phyloP scores from a whole-genome alignment of 2,113 vertebrate genomes.

The Ceratotherium simum region DNA sequence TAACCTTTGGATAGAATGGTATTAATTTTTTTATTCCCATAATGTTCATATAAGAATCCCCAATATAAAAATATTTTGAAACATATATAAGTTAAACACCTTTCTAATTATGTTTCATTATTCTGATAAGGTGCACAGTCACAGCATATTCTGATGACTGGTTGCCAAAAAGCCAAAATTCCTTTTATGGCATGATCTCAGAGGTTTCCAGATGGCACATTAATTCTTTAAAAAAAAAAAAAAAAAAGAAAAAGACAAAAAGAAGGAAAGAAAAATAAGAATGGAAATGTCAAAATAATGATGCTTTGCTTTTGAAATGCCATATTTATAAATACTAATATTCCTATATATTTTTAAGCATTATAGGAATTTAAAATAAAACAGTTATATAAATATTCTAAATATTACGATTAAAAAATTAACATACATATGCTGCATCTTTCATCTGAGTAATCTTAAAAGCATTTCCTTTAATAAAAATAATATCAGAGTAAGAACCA shows the following conservation, averaged over 20 bases:
- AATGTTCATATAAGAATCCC: slow-evolving; percentile 21
- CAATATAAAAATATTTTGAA: slow-evolving; percentile 70
- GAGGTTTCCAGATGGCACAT: slow-evolving; percentile 82
- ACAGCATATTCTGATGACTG: slow-evolving; percentile 70
- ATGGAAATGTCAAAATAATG: slow-evolving; percentile 74
- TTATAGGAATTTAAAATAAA: slow-evolving; percentile 60
- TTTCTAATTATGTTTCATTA: slow-evolving; percentile 75
- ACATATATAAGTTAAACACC: slow-evolving; percentile 69
- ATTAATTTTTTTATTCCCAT: slow-evolving; percentile 44
- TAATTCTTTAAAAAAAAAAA: slow-evolving; percentile 74
- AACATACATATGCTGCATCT: not conserved
- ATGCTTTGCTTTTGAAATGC: slow-evolving; percentile 69
- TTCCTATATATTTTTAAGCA: slow-evolving; percentile 54
- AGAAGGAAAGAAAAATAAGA: slow-evolving; percentile 63
- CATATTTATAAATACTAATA: slow-evolving; percentile 72
- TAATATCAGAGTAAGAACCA: slow-evolving; percentile 38
- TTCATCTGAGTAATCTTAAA: slow-evolving; percentile 50
- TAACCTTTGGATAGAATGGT: not conserved
- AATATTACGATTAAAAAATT: slow-evolving; percentile 54
- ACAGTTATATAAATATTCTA: slow-evolving; percentile 52
- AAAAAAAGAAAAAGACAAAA: slow-evolving; percentile 31
- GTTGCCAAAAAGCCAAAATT: slow-evolving; percentile 76
- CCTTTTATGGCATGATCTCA: slow-evolving; percentile 76
- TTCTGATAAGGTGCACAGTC: slow-evolving; percentile 75
- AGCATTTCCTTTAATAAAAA: slow-evolving; percentile 59